A percentile compares a stretch with the other conserved stretches of the same genome.
Evolutionary conservation across 2,797 vertebrate species (phyloP).

Genomic region (Picus viridis): DNA sequence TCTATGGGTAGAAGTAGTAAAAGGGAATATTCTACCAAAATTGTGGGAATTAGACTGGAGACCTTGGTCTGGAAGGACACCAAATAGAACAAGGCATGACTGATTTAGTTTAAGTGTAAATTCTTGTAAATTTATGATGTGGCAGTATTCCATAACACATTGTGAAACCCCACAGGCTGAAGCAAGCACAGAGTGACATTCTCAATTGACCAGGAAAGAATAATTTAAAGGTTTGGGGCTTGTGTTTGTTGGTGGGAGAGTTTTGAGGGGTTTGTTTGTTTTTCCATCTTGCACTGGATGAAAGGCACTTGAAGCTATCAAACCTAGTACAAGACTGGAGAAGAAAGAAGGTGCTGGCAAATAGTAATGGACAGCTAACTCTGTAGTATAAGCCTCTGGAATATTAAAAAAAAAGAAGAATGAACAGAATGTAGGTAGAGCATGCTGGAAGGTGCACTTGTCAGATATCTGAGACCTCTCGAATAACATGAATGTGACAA

Average conservation of each 20-base stretch:
- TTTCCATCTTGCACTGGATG: background rate
- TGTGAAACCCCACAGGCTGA: fast-evolving
- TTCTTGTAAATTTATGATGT: background rate
- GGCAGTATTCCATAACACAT: background rate
- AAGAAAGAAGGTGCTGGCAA: background rate
- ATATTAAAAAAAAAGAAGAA: background rate
- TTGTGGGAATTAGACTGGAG: background rate
- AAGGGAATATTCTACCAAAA: background rate
- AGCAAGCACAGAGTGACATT: background rate
- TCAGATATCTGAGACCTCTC: background rate
- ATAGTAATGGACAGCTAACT: background rate
- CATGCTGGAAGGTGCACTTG: background rate
- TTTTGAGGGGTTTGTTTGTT: background rate
- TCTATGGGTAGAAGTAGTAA: background rate
- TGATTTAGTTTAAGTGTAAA: background rate
- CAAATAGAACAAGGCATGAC: background rate
- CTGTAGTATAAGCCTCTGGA: background rate
- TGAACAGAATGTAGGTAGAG: background rate
- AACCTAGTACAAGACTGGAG: background rate
- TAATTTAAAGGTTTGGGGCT: background rate
- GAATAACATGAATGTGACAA: background rate
- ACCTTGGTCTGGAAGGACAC: background rate
- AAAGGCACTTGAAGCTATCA: background rate
- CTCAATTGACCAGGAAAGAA: background rate
- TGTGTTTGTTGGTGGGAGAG: background rate